These are phyloP conservation scores for Argyresthia albistria DNA, from an alignment of 2,888 invertebrate species.

Conservation along the genomic window DNA sequence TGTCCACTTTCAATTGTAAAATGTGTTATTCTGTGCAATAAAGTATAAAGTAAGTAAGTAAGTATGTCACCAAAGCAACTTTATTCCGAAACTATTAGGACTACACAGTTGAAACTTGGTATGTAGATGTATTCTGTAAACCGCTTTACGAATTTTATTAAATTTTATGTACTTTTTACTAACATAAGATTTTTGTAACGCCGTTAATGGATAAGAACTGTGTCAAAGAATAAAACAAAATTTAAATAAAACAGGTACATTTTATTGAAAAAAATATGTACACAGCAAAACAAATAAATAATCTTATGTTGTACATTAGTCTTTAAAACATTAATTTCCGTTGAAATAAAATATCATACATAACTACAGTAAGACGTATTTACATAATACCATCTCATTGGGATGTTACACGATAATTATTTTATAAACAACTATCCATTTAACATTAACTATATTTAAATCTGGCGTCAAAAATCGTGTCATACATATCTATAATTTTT, in stretches of 20 bases:
- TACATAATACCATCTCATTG: slow-evolving; percentile 67
- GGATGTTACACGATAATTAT: slow-evolving; percentile 45
- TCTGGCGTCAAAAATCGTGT: slow-evolving; percentile 43
- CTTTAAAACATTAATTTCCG: slow-evolving; percentile 72
- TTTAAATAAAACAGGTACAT: slow-evolving; percentile 69
- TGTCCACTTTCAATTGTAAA: too few species aligned
- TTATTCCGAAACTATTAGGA: too few species aligned
- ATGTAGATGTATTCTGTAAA: too few species aligned
- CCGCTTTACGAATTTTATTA: too few species aligned
- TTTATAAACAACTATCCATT: slow-evolving; percentile 63
- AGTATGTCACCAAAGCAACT: too few species aligned
- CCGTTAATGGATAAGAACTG: too few species aligned
- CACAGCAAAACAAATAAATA: slow-evolving; percentile 74
- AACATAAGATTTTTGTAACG: too few species aligned
- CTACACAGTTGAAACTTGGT: too few species aligned
- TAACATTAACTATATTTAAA: slow-evolving; percentile 62
- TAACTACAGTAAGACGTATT: slow-evolving; percentile 63
- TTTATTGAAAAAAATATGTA: slow-evolving; percentile 73
- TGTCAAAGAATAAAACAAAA: slow-evolving; percentile 11
- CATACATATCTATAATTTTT: slow-evolving; percentile 42
- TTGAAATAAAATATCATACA: slow-evolving; percentile 72
- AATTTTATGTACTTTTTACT: too few species aligned
- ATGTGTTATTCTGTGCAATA: too few species aligned
- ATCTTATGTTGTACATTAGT: slow-evolving; percentile 72
- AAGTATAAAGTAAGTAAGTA: too few species aligned